Conservation (phyloP, 2,888 invertebrate genomes). For the Timema podura region DNA sequence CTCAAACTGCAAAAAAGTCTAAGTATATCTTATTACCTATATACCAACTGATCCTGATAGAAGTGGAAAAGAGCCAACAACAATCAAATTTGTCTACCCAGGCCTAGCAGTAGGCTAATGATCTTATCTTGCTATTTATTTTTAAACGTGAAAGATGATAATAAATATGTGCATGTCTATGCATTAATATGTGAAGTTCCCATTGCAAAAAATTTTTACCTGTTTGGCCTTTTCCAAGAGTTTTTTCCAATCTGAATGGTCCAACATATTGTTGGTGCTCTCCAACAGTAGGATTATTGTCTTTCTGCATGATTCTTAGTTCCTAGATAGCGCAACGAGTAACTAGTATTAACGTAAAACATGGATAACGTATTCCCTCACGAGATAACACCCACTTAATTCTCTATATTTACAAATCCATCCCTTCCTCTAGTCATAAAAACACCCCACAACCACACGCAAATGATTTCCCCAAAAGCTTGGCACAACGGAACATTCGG, state of each 20-base stretch:
- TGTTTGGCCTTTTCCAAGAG: conserved; percentile 98
- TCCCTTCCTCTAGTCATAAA: conserved; percentile 3
- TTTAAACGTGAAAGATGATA: too few relatives aligned
- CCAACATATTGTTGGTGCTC: conserved; percentile 94
- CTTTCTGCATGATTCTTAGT: conserved; percentile 37
- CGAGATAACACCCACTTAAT: conserved; percentile 11
- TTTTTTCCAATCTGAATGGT: conserved; percentile 97
- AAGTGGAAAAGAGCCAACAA: too few relatives aligned
- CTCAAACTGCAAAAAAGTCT: too few relatives aligned
- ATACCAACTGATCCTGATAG: too few relatives aligned
- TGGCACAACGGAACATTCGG: not conserved
- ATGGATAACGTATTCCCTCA: conserved; percentile 9
- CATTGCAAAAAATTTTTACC: too few relatives aligned
- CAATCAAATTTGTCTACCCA: too few relatives aligned
- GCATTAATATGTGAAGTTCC: too few relatives aligned
- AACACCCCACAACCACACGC: conserved; percentile 14
- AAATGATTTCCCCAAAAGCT: too few relatives aligned
- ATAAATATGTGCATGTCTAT: too few relatives aligned
- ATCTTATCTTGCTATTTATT: too few relatives aligned
- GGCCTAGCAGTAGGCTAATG: too few relatives aligned
- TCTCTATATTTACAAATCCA: conserved; percentile 6
- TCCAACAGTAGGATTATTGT: conserved; percentile 33
- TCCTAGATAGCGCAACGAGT: not conserved
- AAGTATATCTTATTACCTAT: too few relatives aligned
- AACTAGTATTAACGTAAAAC: not conserved